Percentiles rank a stretch among this genome's conserved stretches.
phyloP scores from a whole-genome alignment of 2,113 vertebrate species.

The Saguinus midas region DNA sequence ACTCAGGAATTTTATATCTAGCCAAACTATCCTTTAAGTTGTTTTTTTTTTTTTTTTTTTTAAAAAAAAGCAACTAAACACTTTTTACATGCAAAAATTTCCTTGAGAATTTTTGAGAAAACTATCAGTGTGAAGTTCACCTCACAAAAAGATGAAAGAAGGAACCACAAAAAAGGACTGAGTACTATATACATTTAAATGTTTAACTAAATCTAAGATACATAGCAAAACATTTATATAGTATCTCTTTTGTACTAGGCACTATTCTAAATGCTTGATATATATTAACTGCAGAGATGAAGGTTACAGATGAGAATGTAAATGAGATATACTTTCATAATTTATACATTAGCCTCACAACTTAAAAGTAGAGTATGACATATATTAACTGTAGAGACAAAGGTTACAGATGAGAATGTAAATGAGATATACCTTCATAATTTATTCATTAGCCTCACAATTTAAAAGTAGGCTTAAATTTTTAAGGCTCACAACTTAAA shows the following conservation, averaged over 20 bases:
- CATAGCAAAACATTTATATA: background rate
- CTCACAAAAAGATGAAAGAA: background rate
- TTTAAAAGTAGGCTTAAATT: background rate
- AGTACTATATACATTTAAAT: background rate
- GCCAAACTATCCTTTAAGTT: background rate
- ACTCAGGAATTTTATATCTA: background rate
- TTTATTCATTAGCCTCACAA: background rate
- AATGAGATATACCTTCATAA: background rate
- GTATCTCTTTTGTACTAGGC: background rate
- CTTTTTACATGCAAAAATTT: background rate
- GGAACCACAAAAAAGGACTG: background rate
- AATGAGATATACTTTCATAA: background rate
- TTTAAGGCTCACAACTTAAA: background rate
- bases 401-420: background rate
- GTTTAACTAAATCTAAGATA: background rate
- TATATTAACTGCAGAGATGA: background rate
- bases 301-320: background rate
- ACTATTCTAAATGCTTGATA: background rate
- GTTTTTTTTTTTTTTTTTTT: too few species aligned
- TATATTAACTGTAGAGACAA: background rate
- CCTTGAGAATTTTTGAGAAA: background rate
- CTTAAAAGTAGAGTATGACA: background rate
- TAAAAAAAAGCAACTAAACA: background rate
- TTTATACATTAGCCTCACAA: background rate
- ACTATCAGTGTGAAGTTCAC: background rate